Conservation (phyloP, 2,113 vertebrate species). For the Phainopepla nitens region DNA sequence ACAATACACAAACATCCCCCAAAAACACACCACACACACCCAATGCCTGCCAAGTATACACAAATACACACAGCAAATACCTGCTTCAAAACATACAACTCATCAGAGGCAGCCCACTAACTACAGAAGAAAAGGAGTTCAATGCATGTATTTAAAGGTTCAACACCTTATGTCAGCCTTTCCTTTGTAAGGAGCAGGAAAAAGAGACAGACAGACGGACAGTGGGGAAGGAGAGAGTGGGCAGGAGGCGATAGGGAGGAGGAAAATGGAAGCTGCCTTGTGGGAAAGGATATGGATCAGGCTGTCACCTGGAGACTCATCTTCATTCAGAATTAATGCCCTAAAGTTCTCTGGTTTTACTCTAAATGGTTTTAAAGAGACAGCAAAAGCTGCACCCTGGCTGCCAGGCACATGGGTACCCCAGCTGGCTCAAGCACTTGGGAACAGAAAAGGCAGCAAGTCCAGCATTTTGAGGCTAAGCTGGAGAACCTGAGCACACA, state of each 20-base stretch:
- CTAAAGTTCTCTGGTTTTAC: conserved; percentile 70
- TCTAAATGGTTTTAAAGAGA: conserved; percentile 72
- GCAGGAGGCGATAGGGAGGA: background rate
- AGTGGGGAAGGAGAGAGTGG: background rate
- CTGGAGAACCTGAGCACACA: background rate
- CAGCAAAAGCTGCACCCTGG: background rate
- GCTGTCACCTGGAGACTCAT: conserved; percentile 66
- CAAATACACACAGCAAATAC: conserved; percentile 31
- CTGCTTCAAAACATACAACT: conserved; percentile 21
- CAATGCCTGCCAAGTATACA: background rate
- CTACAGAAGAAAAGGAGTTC: background rate
- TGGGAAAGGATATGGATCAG: conserved; percentile 55
- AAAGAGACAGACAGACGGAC: background rate
- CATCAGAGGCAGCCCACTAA: background rate
- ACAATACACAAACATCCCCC: conserved; percentile 58
- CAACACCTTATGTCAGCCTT: background rate
- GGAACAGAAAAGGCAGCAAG: background rate
- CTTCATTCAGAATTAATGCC: conserved; percentile 72
- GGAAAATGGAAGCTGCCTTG: conserved; percentile 33
- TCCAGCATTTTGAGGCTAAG: background rate
- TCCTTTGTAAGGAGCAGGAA: background rate
- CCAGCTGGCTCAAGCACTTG: background rate
- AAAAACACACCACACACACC: background rate
- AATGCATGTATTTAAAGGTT: background rate
- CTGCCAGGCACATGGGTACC: background rate